Conservation (phyloP, 2,113 vertebrate genomes). For the Laterallus jamaicensis region DNA sequence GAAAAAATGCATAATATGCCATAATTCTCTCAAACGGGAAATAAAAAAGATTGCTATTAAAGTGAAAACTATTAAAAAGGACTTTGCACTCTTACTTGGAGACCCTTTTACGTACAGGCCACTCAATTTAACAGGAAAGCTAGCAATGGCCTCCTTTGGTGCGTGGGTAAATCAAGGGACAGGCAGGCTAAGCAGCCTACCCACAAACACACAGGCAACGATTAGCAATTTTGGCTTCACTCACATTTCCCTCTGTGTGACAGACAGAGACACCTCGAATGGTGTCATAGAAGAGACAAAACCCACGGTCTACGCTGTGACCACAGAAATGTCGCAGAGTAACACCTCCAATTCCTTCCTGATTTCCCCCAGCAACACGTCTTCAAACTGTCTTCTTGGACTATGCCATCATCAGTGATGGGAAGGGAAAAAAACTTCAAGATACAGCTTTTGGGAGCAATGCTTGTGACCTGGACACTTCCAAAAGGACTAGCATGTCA, state of each 20-base stretch:
- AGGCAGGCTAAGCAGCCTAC: not conserved
- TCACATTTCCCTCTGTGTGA: not conserved
- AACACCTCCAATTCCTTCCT: not conserved
- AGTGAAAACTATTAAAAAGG: not conserved
- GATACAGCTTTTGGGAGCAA: not conserved
- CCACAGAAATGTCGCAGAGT: not conserved
- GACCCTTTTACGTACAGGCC: not conserved
- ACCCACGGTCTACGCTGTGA: not conserved
- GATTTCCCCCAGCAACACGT: not conserved
- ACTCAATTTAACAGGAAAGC: not conserved
- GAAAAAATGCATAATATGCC: not conserved
- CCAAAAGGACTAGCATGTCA: not conserved
- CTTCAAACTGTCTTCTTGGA: not conserved
- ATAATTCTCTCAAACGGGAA: not conserved
- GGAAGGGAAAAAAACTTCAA: not conserved
- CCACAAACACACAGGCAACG: not conserved
- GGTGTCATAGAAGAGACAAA: not conserved
- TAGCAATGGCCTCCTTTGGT: not conserved
- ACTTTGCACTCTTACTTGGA: not conserved
- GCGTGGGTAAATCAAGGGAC: not conserved
- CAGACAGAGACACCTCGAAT: not conserved
- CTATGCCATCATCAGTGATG: not conserved
- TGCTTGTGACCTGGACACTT: not conserved
- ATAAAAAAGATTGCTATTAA: not conserved
- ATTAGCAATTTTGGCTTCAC: not conserved